A percentile compares a stretch with the other conserved stretches of the same genome.
phyloP scores from a whole-genome alignment of 1,140 invertebrate genomes.

The Orussus abietinus region DNA sequence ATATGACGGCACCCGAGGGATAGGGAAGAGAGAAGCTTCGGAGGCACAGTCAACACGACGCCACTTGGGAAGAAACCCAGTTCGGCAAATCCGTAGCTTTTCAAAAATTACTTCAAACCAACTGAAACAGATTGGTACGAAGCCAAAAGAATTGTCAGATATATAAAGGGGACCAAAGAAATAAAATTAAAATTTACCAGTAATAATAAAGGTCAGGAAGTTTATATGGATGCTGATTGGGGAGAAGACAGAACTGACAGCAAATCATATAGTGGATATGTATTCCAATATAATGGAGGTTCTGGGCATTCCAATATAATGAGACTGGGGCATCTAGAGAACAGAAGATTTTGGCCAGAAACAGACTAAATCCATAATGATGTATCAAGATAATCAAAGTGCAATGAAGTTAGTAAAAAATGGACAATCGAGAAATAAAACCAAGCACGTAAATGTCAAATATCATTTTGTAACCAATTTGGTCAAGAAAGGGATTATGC shows the following conservation, averaged over 20 bases:
- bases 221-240: slow-evolving; percentile 22
- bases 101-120: too few species aligned
- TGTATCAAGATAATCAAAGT: slow-evolving; percentile 14
- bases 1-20: too few species aligned
- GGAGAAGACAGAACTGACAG: slow-evolving; percentile 20
- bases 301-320: slow-evolving; percentile 24
- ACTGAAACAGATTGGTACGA: too few species aligned
- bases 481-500: slow-evolving; percentile 16
- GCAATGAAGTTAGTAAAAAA: slow-evolving; percentile 13
- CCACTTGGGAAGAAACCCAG: too few species aligned
- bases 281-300: slow-evolving; percentile 19
- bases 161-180: too few species aligned
- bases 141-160: too few species aligned
- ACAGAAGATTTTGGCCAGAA: background rate
- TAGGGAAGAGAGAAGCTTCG: too few species aligned
- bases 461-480: slow-evolving; percentile 26
- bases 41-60: too few species aligned
- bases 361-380: background rate
- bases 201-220: background rate
- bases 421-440: slow-evolving; percentile 9
- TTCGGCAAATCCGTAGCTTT: too few species aligned
- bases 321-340: slow-evolving; percentile 6
- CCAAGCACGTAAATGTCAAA: slow-evolving; percentile 33
- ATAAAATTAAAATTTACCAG: background rate
- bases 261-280: slow-evolving; percentile 25